A percentile compares a stretch with the other conserved stretches of the same genome.
Evolutionary conservation across 2,113 vertebrate genomes (phyloP).

Genomic region (Pelvicachromis taeniatus): DNA sequence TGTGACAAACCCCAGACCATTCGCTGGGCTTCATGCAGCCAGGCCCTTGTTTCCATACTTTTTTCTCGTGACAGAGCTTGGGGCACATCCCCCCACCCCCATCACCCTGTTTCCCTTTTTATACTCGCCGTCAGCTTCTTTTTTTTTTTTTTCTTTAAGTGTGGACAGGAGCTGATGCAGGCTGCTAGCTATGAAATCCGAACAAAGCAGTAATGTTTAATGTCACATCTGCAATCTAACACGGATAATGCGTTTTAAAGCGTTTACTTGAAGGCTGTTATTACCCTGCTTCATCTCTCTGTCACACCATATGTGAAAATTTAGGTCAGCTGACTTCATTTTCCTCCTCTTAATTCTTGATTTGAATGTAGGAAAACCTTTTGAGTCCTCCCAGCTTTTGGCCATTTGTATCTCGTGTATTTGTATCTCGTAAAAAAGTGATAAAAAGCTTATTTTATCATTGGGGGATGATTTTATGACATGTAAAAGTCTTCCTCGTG

Average conservation of each 20-base stretch:
- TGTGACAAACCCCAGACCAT: conserved; percentile 4
- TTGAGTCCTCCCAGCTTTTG: background rate
- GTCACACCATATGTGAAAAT: background rate
- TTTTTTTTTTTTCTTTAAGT: background rate
- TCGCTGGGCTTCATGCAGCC: background rate
- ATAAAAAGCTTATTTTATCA: background rate
- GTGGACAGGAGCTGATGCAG: background rate
- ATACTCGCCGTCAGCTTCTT: background rate
- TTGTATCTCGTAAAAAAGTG: background rate
- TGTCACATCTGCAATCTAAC: background rate
- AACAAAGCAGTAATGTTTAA: background rate
- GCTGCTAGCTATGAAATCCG: background rate
- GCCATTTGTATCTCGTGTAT: background rate
- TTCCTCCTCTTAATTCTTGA: background rate
- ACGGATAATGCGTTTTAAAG: background rate
- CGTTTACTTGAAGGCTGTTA: background rate
- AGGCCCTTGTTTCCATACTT: background rate
- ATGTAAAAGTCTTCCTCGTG: conserved; percentile 15
- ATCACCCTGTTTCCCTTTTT: background rate
- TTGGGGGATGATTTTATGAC: background rate
- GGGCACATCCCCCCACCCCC: background rate
- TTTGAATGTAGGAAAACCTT: background rate
- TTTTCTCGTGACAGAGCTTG: background rate
- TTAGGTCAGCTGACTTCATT: background rate
- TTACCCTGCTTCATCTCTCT: background rate